Evolutionary conservation across 2,113 vertebrate species (phyloP).

Genomic region (Balaeniceps rex): DNA sequence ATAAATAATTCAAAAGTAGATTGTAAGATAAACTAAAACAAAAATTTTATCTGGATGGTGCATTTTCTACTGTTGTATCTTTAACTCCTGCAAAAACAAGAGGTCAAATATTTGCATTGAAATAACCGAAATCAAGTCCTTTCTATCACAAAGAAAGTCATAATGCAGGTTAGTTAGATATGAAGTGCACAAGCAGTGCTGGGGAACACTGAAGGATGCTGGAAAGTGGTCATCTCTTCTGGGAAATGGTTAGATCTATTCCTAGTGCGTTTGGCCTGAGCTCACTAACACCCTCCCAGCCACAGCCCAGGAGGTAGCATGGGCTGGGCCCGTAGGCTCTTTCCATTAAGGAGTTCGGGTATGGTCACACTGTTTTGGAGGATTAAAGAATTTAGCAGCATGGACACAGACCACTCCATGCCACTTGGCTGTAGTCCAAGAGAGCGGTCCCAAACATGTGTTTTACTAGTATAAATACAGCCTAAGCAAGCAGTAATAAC

Average conservation of each 20-base stretch:
- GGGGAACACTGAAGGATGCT: neutral
- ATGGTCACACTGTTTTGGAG: neutral
- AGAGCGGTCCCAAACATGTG: neutral
- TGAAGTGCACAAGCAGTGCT: neutral
- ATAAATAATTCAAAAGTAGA: neutral
- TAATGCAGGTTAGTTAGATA: neutral
- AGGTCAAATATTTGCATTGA: neutral
- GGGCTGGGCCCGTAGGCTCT: neutral
- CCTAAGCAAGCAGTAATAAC: neutral
- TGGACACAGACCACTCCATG: neutral
- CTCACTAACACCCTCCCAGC: neutral
- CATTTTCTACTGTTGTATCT: neutral
- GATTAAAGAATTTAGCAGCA: neutral
- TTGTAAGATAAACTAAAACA: neutral
- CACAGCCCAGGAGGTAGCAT: neutral
- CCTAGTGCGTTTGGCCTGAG: neutral
- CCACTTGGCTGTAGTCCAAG: neutral
- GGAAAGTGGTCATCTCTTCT: neutral
- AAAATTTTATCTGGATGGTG: neutral
- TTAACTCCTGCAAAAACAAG: neutral
- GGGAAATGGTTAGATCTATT: neutral
- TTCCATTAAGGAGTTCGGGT: neutral
- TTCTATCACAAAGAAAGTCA: neutral
- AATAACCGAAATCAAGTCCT: neutral
- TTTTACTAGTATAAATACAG: neutral